These are phyloP conservation scores for Trichopria drosophilae DNA, from an alignment of 2,888 invertebrate genomes.

Conservation along the genomic window DNA sequence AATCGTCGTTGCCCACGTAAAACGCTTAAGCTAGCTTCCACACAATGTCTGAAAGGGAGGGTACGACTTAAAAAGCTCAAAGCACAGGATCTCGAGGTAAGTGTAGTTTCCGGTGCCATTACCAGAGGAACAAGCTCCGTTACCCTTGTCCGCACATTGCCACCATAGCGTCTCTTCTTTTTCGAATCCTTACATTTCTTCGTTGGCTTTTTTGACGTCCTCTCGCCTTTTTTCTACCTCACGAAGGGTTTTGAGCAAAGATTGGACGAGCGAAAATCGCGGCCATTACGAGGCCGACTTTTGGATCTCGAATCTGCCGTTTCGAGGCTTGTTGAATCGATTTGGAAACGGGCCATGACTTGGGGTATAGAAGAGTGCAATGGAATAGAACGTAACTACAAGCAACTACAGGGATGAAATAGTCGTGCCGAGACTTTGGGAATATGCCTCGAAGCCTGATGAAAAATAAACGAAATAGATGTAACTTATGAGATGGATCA, in stretches of 20 bases:
- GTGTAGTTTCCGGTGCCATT: slow-evolving; percentile 54
- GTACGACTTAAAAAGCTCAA: slow-evolving; percentile 41
- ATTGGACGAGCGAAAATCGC: slow-evolving; percentile 20
- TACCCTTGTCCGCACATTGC: slow-evolving; percentile 37
- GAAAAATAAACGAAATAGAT: too few species aligned
- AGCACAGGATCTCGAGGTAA: slow-evolving; percentile 49
- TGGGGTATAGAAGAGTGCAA: slow-evolving; percentile 10
- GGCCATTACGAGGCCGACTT: slow-evolving; percentile 27
- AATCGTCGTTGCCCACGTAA: slow-evolving; percentile 38
- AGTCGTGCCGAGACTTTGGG: too few species aligned
- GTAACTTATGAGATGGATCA: too few species aligned
- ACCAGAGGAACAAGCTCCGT: slow-evolving; percentile 43
- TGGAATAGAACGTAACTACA: not conserved
- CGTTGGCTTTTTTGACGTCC: slow-evolving; percentile 5
- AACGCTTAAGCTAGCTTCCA: slow-evolving; percentile 18
- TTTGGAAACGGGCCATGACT: slow-evolving; percentile 28
- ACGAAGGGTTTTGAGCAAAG: too few species aligned
- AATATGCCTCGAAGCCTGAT: too few species aligned
- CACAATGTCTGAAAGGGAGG: too few species aligned
- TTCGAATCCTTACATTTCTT: slow-evolving; percentile 26
- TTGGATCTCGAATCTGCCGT: slow-evolving; percentile 24
- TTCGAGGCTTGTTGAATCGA: slow-evolving; percentile 27
- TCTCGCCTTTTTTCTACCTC: slow-evolving; percentile 8
- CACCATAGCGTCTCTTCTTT: slow-evolving; percentile 22
- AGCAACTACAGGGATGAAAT: too few species aligned